Base-by-base conservation (phyloP, 64 coral and sea anemone genomes). In the Actinia equina region DNA sequence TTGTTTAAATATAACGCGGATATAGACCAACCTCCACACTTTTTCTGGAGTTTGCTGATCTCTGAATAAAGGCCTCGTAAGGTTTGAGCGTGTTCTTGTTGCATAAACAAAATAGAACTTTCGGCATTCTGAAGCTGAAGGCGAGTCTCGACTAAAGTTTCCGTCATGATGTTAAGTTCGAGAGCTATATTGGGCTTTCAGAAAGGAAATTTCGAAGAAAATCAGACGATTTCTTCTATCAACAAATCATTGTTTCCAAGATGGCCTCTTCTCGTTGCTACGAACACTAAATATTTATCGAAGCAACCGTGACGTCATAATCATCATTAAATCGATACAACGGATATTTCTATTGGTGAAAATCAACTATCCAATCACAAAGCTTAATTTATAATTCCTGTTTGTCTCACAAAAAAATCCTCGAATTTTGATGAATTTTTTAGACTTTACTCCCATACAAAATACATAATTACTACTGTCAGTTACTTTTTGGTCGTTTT, bases 41-140 rank as follows among this genome's bases (percentile, higher is more conserved):
- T 99, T 85, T 99, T 99, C 86, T 99, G 97, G 46, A 99, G 88
- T 89, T 99, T 99, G 77, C 89, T 95, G 59, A 99, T 99, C 89
- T 99, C 97, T 13, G 93, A 37, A 86, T 99, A 99, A 22, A 99
- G 69, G 1, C 97, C 97, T 86, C 94, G 90, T 13, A 99, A 60
- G 44, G 97, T 99, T 92, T 95, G 89, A 19, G 97, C 97, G 52
- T 99, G 97, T 80, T 99, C 90, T 93, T 99, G 90, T 87, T 99
- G 97, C 97, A 99, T 91, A 83, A 99, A 99, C 16, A 99, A 88
- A 64, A 99, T 83, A 15, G 97, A 99, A 88, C 97, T 99, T 89
- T 99, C 93, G 17, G 93, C 97, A 86, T 99, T 99, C 86, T 95
- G 93, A 82, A 99, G 93, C 71, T 99, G 97, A 79, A 95, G 80